Evolutionary conservation across 2,888 invertebrate genomes (phyloP).

Genomic region (Rapana venosa): DNA sequence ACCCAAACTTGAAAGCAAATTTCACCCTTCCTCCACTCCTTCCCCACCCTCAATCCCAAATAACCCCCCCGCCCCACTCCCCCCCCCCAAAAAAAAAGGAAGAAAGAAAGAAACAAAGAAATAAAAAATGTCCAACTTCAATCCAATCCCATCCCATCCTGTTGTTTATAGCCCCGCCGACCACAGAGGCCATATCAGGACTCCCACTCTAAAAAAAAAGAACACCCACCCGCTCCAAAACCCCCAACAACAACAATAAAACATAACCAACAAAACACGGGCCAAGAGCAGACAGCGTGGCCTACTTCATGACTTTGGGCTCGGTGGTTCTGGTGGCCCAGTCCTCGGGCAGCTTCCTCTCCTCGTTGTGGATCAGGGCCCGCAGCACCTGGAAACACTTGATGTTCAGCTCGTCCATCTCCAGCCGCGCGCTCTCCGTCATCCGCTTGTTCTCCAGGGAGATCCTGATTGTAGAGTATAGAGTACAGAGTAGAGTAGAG

Average conservation of each 20-base stretch:
- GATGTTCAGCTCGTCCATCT: slow-evolving; percentile 77
- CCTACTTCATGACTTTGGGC: slow-evolving; percentile 68
- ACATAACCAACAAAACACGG: neutral
- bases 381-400: slow-evolving; percentile 77
- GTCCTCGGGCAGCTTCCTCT: slow-evolving; percentile 72
- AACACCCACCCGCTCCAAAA: neutral
- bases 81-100: no score
- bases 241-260: neutral
- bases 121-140: no score
- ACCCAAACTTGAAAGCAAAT: no score
- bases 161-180: no score
- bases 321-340: slow-evolving; percentile 74
- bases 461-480: slow-evolving; percentile 55
- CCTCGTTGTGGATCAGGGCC: slow-evolving; percentile 77
- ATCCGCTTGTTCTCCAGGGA: slow-evolving; percentile 65
- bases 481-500: neutral
- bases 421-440: slow-evolving; percentile 69
- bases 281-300: neutral
- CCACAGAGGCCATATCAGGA: no score
- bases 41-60: no score
- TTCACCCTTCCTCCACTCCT: no score
- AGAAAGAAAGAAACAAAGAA: no score
- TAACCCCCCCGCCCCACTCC: no score
- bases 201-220: no score
- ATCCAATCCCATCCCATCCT: no score